Evolutionary conservation across 2,797 vertebrate species (phyloP).

Genomic region (Myoxocephalus aenaeus): DNA sequence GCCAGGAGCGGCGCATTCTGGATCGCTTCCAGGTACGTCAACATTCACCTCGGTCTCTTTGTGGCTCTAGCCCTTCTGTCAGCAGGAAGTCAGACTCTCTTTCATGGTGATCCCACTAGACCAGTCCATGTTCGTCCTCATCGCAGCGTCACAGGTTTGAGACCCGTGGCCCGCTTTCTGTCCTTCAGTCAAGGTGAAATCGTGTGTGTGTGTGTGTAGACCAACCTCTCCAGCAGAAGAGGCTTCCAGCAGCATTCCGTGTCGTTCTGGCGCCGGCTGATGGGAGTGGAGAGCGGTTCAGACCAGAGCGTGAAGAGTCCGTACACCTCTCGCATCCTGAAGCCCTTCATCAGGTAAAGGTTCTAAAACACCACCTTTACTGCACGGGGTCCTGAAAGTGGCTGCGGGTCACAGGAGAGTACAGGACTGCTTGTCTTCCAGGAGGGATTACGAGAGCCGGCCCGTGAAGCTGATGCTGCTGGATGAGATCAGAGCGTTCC

Average conservation of each 20-base stretch:
- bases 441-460: slow-evolving; percentile 93
- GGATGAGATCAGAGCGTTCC: slow-evolving; percentile 88
- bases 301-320: slow-evolving; percentile 94
- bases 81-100: too few species aligned
- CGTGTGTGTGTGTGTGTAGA: slow-evolving; percentile 69
- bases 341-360: slow-evolving; percentile 71
- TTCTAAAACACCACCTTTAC: too few species aligned
- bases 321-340: slow-evolving; percentile 89
- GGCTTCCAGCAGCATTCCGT: slow-evolving; percentile 81
- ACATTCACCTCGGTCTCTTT: background rate
- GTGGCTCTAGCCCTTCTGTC: too few species aligned
- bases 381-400: slow-evolving; percentile 12
- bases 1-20: slow-evolving; percentile 92
- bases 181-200: too few species aligned
- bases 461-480: slow-evolving; percentile 91
- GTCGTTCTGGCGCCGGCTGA: slow-evolving; percentile 93
- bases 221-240: slow-evolving; percentile 80
- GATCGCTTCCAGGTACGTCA: slow-evolving; percentile 93
- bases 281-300: slow-evolving; percentile 87
- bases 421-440: slow-evolving; percentile 49
- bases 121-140: too few species aligned
- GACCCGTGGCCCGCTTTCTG: too few species aligned
- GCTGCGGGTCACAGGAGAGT: too few species aligned
- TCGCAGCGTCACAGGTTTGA: too few species aligned
- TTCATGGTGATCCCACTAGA: too few species aligned